phyloP scores from a whole-genome alignment of 2,797 vertebrate genomes.

The Fratercula arctica region DNA sequence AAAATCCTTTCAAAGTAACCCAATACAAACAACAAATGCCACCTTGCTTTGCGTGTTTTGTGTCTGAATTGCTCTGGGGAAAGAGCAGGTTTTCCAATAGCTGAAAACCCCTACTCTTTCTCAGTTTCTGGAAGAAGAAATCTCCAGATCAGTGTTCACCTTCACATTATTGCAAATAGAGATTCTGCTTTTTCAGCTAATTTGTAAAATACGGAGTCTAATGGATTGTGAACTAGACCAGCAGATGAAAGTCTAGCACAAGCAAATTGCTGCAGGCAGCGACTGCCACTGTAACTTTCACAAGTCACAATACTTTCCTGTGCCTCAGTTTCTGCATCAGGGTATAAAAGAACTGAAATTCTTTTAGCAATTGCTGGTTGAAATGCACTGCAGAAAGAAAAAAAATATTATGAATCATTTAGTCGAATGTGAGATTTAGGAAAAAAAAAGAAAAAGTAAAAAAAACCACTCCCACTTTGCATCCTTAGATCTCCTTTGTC shows the following conservation, averaged over 20 bases:
- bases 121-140: background rate
- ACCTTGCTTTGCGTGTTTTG: background rate
- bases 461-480: background rate
- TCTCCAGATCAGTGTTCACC: background rate
- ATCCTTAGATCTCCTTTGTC: background rate
- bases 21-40: background rate
- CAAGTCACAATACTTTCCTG: background rate
- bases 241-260: background rate
- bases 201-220: background rate
- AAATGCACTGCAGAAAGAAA: background rate
- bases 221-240: background rate
- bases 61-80: background rate
- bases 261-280: background rate
- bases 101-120: background rate
- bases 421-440: background rate
- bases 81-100: background rate
- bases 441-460: accelerated
- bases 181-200: background rate
- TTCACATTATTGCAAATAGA: background rate
- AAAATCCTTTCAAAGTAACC: background rate
- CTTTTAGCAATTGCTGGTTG: background rate
- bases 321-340: background rate
- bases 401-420: background rate
- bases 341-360: background rate
- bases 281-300: background rate